Percentiles rank a stretch among this genome's conserved stretches.
phyloP scores from a whole-genome alignment of 92 coral and sea anemone genomes.

The Palythoa grandis region DNA sequence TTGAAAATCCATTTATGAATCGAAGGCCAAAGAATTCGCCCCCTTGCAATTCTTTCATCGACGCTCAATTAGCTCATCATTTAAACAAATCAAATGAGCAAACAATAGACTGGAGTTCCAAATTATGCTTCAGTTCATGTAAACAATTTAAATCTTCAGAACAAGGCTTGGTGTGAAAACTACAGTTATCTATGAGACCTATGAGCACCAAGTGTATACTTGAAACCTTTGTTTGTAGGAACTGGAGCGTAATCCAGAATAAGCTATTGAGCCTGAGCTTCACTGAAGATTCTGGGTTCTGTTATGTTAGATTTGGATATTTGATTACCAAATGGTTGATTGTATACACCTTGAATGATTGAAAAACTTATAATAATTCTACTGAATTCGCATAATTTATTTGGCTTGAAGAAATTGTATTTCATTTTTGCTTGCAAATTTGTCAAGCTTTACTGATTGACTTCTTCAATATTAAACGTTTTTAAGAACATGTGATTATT shows the following conservation, averaged over 20 bases:
- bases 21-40: too few relatives aligned
- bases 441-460: background rate
- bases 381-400: background rate
- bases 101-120: background rate
- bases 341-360: background rate
- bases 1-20: too few relatives aligned
- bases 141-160: slow-evolving; percentile 10
- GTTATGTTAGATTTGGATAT: background rate
- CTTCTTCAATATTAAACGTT: slow-evolving; percentile 1
- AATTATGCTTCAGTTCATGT: slow-evolving; percentile 7
- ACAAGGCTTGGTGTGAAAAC: slow-evolving; percentile 18
- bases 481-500: background rate
- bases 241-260: slow-evolving; percentile 16
- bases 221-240: slow-evolving; percentile 17
- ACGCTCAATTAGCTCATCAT: too few relatives aligned
- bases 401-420: slow-evolving; percentile 11
- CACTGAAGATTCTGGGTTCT: background rate
- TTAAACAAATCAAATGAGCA: background rate
- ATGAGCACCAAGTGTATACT: background rate
- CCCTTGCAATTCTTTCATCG: too few relatives aligned
- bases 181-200: background rate
- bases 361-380: slow-evolving; percentile 7
- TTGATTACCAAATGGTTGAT: slow-evolving; percentile 3
- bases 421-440: slow-evolving; percentile 25
- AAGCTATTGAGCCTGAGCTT: slow-evolving; percentile 25